Evolutionary conservation across 2,888 invertebrate genomes (phyloP), one percentile per base, ranked within the genome.

Genomic region (Luperina nickerlii): DNA sequence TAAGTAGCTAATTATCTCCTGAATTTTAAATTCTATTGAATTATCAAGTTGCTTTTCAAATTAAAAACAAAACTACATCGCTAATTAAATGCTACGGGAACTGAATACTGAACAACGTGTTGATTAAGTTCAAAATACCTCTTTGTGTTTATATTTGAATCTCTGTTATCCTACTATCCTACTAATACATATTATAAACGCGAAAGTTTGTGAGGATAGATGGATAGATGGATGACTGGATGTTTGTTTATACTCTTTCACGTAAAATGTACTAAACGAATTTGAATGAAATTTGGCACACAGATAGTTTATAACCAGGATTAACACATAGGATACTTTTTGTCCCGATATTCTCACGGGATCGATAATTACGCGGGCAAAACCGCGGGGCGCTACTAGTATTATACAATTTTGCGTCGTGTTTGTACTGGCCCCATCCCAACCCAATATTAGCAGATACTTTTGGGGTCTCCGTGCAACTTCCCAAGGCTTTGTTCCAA

Each of bases 51-150:
- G 66, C 32, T 81, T 60, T 83, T 83, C 74, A 72, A 77, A 85
- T 67, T 60, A 74, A 75, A 86, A 83, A 65, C 86, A 63, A 78
- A 84, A 78, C 87, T 83, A 76, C 32, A 45, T 11, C 38, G 42
- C 65, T 69, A 84, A 84, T 84, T 81, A 11, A 67, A 72, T 75
- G 74, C 66, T 51, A 68, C 71, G 66, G 73, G 62, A 85, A 80
- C 68, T 76, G 76, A 78, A 82, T 85, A 66, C 60, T n/a, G 72
- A 75, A 82, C 13, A 18, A 27, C 20, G n/a, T 65, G 76, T 67
- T 76, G 68, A 86, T 87, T 84, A 71, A 78, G 71, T 76, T 77
- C 72, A 79, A 88, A 87, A 70, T 60, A 48, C 32, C 66, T 74
- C 38, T 74, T 74, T 84, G 72, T 74, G 27, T 45, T 77, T 45